Evolutionary conservation across 2,888 invertebrate genomes (phyloP), one percentile per base, ranked within the genome.

Genomic region (Pherbina coryleti): DNA sequence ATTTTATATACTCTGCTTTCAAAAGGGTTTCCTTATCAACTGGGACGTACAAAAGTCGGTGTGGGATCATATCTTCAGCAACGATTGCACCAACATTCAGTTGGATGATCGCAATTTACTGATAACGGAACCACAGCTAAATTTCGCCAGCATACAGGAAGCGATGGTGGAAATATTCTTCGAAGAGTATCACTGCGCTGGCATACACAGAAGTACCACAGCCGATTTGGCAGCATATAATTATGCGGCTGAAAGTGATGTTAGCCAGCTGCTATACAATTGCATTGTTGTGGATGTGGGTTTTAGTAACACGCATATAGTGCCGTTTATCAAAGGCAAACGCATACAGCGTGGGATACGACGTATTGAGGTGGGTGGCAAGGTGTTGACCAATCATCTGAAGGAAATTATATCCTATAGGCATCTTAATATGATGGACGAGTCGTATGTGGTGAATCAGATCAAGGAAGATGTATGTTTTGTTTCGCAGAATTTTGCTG

Each of bases 381-480:
- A 99, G 90, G 93, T 97, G 11, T 69, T 99, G 79, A 99, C 99
- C 0, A 99, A 99, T 91, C 97, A 99, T 90, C 91, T 99, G 66
- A 99, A 99, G 89, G 99, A 99, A 90, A 93, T 98, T 19, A 94
- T 99, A 82, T 99, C 99, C 0, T 99, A 99, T 89, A 96, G 91
- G 60, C 98, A 99, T 87, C 90, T 99, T 64, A 97, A 99, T 91
- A 98, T 99, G 0, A 97, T 98, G 97, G 98, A 99, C 88, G 99
- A 99, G 90, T 98, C 98, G 0, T 98, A 96, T 90, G 98, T 99
- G 0, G 97, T 99, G 67, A 99, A 99, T 90, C 98, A 99, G 91
- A 96, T 95, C 0, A 99, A 99, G 89, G 99, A 99, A 90, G 99
- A 99, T 88, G 93, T 96, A 0, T 99, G 99, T 88, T 99, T 94